Base-by-base conservation (phyloP, 2,888 invertebrate species). In the Zaprionus bogoriensis region DNA sequence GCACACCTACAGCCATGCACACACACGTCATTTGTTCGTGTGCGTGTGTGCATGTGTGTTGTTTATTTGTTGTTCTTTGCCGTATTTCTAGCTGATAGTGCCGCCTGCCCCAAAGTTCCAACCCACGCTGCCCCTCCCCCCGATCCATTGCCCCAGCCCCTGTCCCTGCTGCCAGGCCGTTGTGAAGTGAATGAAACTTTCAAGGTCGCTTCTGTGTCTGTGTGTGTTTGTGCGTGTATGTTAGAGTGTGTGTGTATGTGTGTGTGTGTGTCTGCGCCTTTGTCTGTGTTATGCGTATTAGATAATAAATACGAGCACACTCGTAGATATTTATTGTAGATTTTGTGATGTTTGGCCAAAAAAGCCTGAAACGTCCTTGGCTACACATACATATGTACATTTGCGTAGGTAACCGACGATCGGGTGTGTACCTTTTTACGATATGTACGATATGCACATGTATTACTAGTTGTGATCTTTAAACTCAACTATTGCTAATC, bases 131-230 rank as follows among this genome's bases (percentile, higher is more conserved):
- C 27, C 46, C 22, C 7, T 36, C 17, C 32, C 28, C 25, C 7
- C 36, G 28, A 22, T 12, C 59, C 27, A 28, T 32, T 2, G 20
- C 53, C 23, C 7, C 20, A 23, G 2, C 23, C 22, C 12, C 36
- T 3, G 22, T 20, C 17, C 25, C n/a, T 7, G 2, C 7, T 50
- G 17, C 2, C 32, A 36, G 51, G 9, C 30, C 59, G 55, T 87
- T 45, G 74, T 68, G 76, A 72, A 77, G 85, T 88, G 87, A 88
- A 88, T 87, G 79, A 87, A 87, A 82, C 80, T 75, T 88, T 88
- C 88, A 88, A 88, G 88, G 88, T 87, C 86, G 81, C 62, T 67
- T 50, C 14, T 17, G 10, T 38, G 22, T 6, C 20, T 2, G 3
- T 36, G 32, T 36, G 4, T 27, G 14, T 67, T 22, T 38, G 7